phyloP scores from a whole-genome alignment of 2,113 vertebrate species.

The Channa argus region DNA sequence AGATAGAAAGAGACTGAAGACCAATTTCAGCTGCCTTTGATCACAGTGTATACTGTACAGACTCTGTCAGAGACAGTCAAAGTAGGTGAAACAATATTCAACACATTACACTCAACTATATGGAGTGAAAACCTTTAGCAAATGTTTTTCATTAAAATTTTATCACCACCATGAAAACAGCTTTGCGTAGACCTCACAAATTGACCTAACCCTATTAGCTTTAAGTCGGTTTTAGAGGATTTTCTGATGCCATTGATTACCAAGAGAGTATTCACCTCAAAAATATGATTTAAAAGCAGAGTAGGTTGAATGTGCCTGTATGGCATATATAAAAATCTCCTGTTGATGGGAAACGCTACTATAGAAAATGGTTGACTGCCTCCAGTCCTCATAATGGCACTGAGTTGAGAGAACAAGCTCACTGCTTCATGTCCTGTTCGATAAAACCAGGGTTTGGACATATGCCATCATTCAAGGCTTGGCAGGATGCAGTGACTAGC shows the following conservation, averaged over 20 bases:
- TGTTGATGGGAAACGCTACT: slow-evolving; percentile 46
- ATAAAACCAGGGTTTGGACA: slow-evolving; percentile 75
- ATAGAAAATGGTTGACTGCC: slow-evolving; percentile 52
- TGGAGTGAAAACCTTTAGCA: slow-evolving; percentile 15
- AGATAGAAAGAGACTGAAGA: slow-evolving; percentile 12
- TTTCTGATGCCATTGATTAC: slow-evolving; percentile 48
- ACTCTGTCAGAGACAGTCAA: slow-evolving; percentile 21
- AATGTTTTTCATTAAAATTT: slow-evolving; percentile 56
- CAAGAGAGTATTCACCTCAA: slow-evolving; percentile 31
- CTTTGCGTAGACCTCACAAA: slow-evolving; percentile 53
- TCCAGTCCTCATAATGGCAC: slow-evolving; percentile 61
- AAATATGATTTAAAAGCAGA: slow-evolving; percentile 16
- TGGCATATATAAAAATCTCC: slow-evolving; percentile 58
- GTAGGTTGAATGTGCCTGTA: slow-evolving; percentile 34
- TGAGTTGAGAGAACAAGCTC: slow-evolving; percentile 69
- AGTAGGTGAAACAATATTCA: slow-evolving; percentile 22
- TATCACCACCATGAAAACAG: slow-evolving; percentile 32
- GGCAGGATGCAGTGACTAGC: slow-evolving; percentile 76
- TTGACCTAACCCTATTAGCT: slow-evolving; percentile 40
- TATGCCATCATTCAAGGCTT: slow-evolving; percentile 67
- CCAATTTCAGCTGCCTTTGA: slow-evolving; percentile 41
- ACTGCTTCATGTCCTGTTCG: slow-evolving; percentile 71
- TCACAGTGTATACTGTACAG: background rate
- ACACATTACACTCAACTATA: slow-evolving; percentile 9
- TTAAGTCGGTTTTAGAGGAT: slow-evolving; percentile 40